Conservation (phyloP, 2,113 vertebrate genomes). For the Lasiurus borealis region DNA sequence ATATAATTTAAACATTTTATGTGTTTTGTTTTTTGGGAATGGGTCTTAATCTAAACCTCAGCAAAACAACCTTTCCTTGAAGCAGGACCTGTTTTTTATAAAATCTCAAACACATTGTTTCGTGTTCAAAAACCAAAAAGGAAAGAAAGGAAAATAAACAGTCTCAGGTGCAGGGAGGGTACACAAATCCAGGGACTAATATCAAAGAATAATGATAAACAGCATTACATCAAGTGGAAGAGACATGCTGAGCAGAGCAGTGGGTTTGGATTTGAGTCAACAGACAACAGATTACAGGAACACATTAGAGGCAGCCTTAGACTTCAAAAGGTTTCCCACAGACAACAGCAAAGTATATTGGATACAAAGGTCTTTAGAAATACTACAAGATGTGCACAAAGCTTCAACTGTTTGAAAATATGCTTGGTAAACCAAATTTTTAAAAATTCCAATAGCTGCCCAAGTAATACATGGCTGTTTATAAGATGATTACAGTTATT, state of each 20-base stretch:
- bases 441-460: not conserved
- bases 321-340: not conserved
- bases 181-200: not conserved
- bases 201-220: constrained; percentile 14
- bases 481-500: not conserved
- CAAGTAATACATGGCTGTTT: not conserved
- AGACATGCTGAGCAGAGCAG: not conserved
- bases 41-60: not conserved
- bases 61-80: not conserved
- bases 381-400: not conserved
- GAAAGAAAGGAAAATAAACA: not conserved
- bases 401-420: not conserved
- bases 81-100: not conserved
- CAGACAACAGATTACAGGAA: not conserved
- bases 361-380: not conserved
- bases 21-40: not conserved
- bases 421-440: constrained; percentile 19
- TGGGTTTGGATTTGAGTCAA: not conserved
- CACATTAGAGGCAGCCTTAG: not conserved
- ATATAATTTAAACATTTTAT: not conserved
- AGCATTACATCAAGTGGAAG: not conserved
- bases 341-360: not conserved
- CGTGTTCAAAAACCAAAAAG: not conserved
- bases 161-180: not conserved
- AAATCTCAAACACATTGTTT: not conserved